phyloP scores from a whole-genome alignment of 2,113 vertebrate species.

The Myrmecobius fasciatus region DNA sequence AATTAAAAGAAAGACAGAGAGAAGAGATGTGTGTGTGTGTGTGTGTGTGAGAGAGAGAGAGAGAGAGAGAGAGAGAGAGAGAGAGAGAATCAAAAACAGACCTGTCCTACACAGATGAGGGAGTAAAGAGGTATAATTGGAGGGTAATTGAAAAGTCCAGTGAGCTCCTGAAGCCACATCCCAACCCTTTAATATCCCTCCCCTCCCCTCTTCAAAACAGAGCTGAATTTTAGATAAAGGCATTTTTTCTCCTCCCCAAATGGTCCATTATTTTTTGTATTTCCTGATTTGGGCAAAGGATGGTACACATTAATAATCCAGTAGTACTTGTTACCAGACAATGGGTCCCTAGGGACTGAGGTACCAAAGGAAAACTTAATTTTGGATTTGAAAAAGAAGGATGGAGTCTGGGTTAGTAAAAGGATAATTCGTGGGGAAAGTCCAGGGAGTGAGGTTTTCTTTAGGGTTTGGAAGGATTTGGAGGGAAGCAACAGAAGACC shows the following conservation, averaged over 20 bases:
- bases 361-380: neutral
- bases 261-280: neutral
- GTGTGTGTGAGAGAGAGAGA: too few relatives aligned
- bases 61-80: neutral
- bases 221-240: neutral
- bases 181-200: neutral
- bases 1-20: neutral
- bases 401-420: neutral
- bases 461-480: neutral
- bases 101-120: neutral
- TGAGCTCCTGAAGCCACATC: neutral
- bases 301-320: neutral
- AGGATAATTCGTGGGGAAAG: neutral
- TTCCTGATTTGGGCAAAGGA: neutral
- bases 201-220: too few relatives aligned
- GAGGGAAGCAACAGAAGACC: neutral
- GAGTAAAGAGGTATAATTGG: neutral
- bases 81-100: too few relatives aligned
- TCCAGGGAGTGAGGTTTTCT: neutral
- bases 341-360: neutral
- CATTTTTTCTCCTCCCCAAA: neutral
- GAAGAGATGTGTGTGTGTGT: too few relatives aligned
- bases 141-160: neutral
- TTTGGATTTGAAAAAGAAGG: neutral
- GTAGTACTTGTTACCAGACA: neutral